Base-by-base conservation (phyloP, 2,888 invertebrate genomes). In the Pocota personata region DNA sequence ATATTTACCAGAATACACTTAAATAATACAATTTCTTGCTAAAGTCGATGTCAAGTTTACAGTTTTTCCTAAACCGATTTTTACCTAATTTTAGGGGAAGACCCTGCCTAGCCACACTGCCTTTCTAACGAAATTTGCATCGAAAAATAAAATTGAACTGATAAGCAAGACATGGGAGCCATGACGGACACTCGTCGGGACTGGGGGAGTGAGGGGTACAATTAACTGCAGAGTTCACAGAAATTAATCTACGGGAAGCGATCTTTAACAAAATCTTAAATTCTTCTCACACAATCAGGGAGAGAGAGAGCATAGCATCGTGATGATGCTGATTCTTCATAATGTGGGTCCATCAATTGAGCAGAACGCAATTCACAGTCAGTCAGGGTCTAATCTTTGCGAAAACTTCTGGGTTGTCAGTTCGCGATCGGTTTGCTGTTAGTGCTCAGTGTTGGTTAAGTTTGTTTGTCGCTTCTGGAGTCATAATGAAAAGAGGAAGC, bases 311-410 rank as follows among this genome's bases (percentile, higher is more conserved):
- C 30, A 32, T 21, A 43, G 32, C 37, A 27, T 21, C n/a, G 14
- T 24, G 7, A 40, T 40, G n/a, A 52, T 12, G 32, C 43, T 35
- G 19, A 46, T 35, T 52, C n/a, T 43, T 21, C 16, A 30, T 46
- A 32, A 27, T 35, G 19, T 62, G 46, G 72, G 72, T 43, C 32
- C 32, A 60, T 82, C 40, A 35, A 78, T 52, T 58, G 60, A 66
- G 14, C 50, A 43, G 50, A 43, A 24, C 62, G 35, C 40, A 62
- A 66, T 48, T 77, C 48, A n/a, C 67, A 52, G 21, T 87, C 86
- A 88, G 87, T 87, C 77, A 76, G 67, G 76, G 73, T 77, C 55
- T 71, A 77, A 76, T 37, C 76, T 69, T 79, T 55, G 82, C 66
- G 67, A 87, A 87, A 80, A 73, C 60, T 46, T 82, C 58, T 66